Percentiles rank a stretch among this genome's conserved stretches.
These are phyloP conservation scores for Gavialis gangeticus DNA, from an alignment of 2,113 vertebrate genomes.

Conservation along the genomic window DNA sequence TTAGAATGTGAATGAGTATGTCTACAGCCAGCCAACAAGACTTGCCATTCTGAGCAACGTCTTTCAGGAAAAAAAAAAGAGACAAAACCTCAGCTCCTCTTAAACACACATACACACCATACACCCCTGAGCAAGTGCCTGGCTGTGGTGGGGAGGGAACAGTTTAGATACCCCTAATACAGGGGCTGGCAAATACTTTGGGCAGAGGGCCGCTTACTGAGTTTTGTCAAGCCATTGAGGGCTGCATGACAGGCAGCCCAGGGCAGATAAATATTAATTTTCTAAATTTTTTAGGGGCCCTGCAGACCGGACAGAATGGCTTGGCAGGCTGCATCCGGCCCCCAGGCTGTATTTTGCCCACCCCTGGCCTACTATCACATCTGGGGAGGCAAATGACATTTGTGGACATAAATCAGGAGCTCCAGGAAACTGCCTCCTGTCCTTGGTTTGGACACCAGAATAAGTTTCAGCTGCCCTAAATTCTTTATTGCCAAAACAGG, in stretches of 20 bases:
- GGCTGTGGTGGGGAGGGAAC: not conserved
- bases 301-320: too few relatives aligned
- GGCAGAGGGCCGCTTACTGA: too few relatives aligned
- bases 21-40: not conserved
- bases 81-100: not conserved
- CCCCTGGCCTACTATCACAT: not conserved
- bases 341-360: too few relatives aligned
- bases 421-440: not conserved
- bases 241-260: too few relatives aligned
- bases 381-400: not conserved
- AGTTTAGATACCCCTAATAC: not conserved
- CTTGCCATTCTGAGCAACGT: not conserved
- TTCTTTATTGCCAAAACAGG: not conserved
- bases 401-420: not conserved
- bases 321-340: too few relatives aligned
- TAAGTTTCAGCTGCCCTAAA: not conserved
- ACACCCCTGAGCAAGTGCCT: not conserved
- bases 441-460: not conserved
- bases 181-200: too few relatives aligned
- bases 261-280: too few relatives aligned
- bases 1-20: too few relatives aligned
- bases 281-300: too few relatives aligned
- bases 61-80: not conserved
- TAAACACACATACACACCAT: not conserved
- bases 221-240: too few relatives aligned